These are phyloP conservation scores for Sycophila texana DNA, from an alignment of 2,888 invertebrate genomes.

Conservation along the genomic window DNA sequence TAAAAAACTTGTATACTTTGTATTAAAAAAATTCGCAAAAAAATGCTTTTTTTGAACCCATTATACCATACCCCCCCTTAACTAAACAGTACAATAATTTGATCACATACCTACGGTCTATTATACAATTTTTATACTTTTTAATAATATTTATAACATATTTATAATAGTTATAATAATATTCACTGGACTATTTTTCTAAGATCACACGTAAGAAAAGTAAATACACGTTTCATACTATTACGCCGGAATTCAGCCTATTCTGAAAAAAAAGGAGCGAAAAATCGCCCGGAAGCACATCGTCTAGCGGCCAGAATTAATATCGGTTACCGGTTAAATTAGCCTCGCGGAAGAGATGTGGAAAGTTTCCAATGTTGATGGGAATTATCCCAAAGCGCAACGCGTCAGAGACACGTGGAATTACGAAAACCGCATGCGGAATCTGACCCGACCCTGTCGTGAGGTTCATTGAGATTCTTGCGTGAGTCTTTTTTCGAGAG, in stretches of 20 bases:
- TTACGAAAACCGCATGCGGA: conserved; percentile 29
- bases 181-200: no score
- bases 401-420: neutral
- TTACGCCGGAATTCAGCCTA: neutral
- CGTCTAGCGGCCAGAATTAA: neutral
- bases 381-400: conserved; percentile 34
- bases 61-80: no score
- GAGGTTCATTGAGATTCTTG: conserved; percentile 16
- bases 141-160: no score
- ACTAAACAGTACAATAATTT: no score
- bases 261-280: neutral
- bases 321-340: conserved; percentile 6
- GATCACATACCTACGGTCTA: no score
- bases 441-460: conserved; percentile 16
- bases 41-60: no score
- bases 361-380: conserved; percentile 37
- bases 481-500: neutral
- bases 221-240: no score
- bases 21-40: no score
- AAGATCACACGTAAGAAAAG: neutral
- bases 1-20: no score
- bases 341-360: neutral
- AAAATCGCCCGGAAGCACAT: neutral
- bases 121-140: no score
- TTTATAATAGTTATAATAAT: no score